These are phyloP conservation scores for Psittacara wagleri DNA, from an alignment of 2,113 vertebrate species.

Conservation along the genomic window DNA sequence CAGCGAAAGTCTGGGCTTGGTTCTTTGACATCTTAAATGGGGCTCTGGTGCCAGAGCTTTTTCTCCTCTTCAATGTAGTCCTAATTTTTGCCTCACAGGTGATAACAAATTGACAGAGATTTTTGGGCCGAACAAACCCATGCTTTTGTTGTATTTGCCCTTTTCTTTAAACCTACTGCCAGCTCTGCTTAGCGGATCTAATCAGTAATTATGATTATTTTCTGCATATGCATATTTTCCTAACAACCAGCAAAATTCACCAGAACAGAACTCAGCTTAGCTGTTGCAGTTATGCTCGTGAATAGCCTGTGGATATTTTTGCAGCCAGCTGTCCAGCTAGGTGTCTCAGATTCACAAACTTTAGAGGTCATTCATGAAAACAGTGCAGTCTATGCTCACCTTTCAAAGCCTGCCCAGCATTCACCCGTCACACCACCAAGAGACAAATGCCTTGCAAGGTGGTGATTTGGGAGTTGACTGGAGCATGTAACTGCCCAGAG, in stretches of 20 bases:
- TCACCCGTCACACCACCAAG: too few species aligned
- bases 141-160: background rate
- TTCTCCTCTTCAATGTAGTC: background rate
- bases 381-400: too few species aligned
- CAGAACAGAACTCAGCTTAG: background rate
- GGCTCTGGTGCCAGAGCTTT: background rate
- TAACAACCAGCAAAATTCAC: background rate
- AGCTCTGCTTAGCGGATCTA: background rate
- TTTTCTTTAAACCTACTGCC: background rate
- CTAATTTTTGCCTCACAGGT: background rate
- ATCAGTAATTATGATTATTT: background rate
- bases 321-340: background rate
- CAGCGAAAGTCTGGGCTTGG: background rate
- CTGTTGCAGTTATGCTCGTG: background rate
- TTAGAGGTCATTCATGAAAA: background rate
- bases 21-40: background rate
- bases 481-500: background rate
- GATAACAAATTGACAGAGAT: background rate
- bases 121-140: background rate
- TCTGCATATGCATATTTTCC: background rate
- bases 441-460: rapidly evolving
- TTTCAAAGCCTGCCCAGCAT: background rate
- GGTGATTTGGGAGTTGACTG: background rate
- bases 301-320: background rate
- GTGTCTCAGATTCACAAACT: background rate